Evolutionary conservation across 2,113 vertebrate genomes (phyloP).

Genomic region (Rattus rattus): DNA sequence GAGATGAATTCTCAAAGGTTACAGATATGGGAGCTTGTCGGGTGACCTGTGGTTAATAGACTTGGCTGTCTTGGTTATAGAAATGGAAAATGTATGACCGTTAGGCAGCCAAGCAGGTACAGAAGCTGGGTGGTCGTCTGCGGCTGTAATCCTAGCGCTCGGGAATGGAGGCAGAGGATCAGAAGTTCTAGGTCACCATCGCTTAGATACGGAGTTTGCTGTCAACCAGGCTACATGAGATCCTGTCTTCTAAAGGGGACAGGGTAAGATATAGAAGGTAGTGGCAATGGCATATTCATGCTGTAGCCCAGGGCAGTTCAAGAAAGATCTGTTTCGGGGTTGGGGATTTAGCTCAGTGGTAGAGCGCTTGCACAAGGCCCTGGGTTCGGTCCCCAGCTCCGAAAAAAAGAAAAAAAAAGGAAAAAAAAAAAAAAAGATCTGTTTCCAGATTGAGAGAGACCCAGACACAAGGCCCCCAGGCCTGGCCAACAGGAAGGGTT

Average conservation of each 20-base stretch:
- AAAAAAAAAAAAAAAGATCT: too few species aligned
- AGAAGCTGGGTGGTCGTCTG: not conserved
- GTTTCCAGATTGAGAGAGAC: not conserved
- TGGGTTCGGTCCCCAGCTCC: too few species aligned
- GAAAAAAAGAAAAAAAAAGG: too few species aligned
- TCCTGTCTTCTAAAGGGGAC: not conserved
- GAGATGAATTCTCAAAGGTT: not conserved
- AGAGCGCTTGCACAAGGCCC: too few species aligned
- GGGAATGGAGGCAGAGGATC: not conserved
- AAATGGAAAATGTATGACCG: not conserved
- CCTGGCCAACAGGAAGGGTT: not conserved
- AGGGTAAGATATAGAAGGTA: not conserved
- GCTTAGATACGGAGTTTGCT: not conserved
- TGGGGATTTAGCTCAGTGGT: too few species aligned
- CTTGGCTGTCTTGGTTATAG: not conserved
- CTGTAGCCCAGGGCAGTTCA: not conserved
- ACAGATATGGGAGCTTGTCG: not conserved
- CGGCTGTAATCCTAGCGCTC: not conserved
- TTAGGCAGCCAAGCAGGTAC: not conserved
- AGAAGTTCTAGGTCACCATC: not conserved
- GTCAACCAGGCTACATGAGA: not conserved
- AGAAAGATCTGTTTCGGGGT: not conserved
- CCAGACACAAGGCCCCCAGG: not conserved
- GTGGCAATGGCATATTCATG: slow-evolving; percentile 3
- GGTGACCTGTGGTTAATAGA: not conserved